Evolutionary conservation across 2,888 invertebrate genomes (phyloP).

Genomic region (Acanthosoma haemorrhoidale): DNA sequence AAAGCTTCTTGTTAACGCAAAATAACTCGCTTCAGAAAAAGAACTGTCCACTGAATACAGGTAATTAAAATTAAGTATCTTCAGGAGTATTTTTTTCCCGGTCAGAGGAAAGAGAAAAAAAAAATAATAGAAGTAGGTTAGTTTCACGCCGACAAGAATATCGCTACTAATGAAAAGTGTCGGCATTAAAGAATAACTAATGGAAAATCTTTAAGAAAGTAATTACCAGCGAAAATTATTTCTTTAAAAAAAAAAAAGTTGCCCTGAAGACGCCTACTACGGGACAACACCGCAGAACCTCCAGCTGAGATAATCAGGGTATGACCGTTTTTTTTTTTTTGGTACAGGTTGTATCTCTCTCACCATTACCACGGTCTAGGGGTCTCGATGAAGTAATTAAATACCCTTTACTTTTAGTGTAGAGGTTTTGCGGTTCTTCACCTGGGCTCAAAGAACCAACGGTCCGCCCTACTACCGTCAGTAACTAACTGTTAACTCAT

Average conservation of each 20-base stretch:
- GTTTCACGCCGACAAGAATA: not conserved
- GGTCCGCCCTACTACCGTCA: too few relatives aligned
- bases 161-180: too few relatives aligned
- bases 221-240: not conserved
- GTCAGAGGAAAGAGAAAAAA: too few relatives aligned
- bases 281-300: not conserved
- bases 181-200: not conserved
- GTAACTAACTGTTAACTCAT: too few relatives aligned
- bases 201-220: not conserved
- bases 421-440: not conserved
- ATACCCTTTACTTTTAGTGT: not conserved
- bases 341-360: not conserved
- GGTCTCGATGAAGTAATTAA: not conserved
- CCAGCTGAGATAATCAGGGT: not conserved
- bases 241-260: too few relatives aligned
- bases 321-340: not conserved
- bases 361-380: not conserved
- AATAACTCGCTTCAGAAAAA: too few relatives aligned
- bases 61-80: too few relatives aligned
- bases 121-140: not conserved
- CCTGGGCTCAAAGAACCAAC: not conserved
- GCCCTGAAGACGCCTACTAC: too few relatives aligned
- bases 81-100: too few relatives aligned
- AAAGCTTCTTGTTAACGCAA: too few relatives aligned
- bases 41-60: too few relatives aligned